These are phyloP conservation scores for Chiloscyllium punctatum DNA, from an alignment of 2,797 vertebrate species.

Conservation along the genomic window DNA sequence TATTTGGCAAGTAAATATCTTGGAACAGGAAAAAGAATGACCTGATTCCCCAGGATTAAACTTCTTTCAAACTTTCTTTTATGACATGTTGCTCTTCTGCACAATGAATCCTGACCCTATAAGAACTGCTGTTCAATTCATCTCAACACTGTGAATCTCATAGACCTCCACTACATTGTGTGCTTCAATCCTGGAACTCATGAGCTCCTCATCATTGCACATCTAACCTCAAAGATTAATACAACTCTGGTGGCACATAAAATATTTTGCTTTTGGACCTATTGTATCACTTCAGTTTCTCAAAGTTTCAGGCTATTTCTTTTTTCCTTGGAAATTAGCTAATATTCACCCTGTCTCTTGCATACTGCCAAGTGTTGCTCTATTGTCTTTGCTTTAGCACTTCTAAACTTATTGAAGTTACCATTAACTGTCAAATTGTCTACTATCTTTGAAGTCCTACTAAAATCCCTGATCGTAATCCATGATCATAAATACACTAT, in stretches of 20 bases:
- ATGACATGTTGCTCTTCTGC: background rate
- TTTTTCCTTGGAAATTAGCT: background rate
- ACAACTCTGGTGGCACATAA: background rate
- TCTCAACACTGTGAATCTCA: background rate
- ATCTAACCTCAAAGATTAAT: background rate
- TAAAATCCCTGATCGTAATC: background rate
- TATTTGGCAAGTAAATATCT: conserved; percentile 79
- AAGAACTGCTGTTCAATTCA: background rate
- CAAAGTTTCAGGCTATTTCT: background rate
- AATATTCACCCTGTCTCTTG: background rate
- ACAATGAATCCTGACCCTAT: background rate
- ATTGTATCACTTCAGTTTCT: background rate
- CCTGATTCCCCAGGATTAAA: background rate
- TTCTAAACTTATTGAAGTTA: background rate
- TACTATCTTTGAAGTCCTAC: background rate
- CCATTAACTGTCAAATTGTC: background rate
- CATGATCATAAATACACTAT: background rate
- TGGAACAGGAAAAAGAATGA: background rate
- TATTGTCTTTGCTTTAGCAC: background rate
- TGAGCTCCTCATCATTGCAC: background rate
- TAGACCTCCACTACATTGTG: background rate
- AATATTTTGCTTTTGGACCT: background rate
- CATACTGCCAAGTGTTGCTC: background rate
- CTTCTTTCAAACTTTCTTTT: background rate
- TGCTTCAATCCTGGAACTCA: background rate